Base-by-base conservation (phyloP, 2,797 vertebrate species). In the Gallirallus australis region DNA sequence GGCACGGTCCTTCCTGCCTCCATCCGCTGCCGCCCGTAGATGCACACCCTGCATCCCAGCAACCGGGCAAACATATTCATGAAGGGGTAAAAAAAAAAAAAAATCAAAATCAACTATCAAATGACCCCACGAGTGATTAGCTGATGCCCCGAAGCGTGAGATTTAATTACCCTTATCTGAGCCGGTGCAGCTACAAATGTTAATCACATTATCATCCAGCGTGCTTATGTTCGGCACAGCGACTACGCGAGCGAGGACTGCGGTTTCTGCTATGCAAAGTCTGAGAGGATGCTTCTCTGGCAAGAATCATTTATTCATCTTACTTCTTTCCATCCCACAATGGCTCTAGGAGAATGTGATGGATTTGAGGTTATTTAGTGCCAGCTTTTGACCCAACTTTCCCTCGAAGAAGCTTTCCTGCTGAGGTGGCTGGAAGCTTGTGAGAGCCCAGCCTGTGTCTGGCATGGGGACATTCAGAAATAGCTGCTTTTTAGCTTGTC, bases 161-260 rank as follows among this genome's bases (percentile, higher is more conserved):
- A 96, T 97, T 95, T 96, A 96, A 97, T 97, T 96, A 97, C 89
- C 92, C 91, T 95, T 92, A 95, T 96, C 96, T 91, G 85, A 95
- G 94, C 81, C 79, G 4, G 80, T 93, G 42, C 78, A 65, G 94
- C 92, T 93, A 95, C 93, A 90, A 94, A 95, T 84, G 93, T 95
- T 96, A 97, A 97, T 97, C 96, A 94, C 95, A 92, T 96, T 87
- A 96, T 83, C 86, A 86, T 81, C 94, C 89, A 40, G 85, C 7
- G 16, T 77, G 94, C 85, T 93, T 72, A 63, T 82, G 95, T 93
- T 95, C 92, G 71, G 75, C 88, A 95, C 83, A 96, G 95, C 48
- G 81, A 70, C 75, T 30, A 18, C 3, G 70, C 1, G 33, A 86
- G 76, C 1, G 39, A 86, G 79, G 60, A 80, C 70, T 0, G 16